Evolutionary conservation across 2,797 vertebrate species (phyloP), one percentile per base, ranked within the genome.

Genomic region (Lepilemur ruficaudatus): DNA sequence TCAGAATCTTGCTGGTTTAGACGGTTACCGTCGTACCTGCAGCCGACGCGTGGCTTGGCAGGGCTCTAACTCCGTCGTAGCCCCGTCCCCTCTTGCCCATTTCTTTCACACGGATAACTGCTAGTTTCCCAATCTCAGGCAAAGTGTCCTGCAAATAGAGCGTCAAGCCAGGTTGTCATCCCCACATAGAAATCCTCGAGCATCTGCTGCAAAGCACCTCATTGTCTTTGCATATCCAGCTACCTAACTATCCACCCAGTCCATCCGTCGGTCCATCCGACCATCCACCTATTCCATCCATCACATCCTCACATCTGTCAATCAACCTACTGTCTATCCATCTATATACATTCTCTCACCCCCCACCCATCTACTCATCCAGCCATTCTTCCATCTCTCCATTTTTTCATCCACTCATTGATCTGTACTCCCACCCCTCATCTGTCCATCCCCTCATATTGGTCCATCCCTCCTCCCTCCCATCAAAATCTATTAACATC

Each of bases 1-100:
- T 84, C 17, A 67, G 75, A 43, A 87, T 55, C 73, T 95, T 20
- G 3, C 52, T 88, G 2, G 63, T 89, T n/a, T 32, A 46, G 43
- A 35, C 18, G 38, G 10, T 79, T 55, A 4, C 10, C 50, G 79
- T 61, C 67, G 38, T 10, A 25, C 61, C 46, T 52, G 57, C 2
- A 57, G 85, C 25, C 6, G 11, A 18, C 2, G 35, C 28, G 20
- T 41, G 46, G 55, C 72, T 15, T 13, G 32, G 83, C 0, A 11
- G 79, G 25, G 38, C 48, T 41, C 43, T 20, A 20, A 23, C 28
- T 59, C 43, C 32, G 2, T 52, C 32, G 2, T 46, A n/a, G n/a
- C 81, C n/a, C n/a, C 7, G 7, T 35, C 8, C 6, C 57, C 7
- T 69, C 23, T 35, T 70, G 59, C 7, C 46, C 30, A 7, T 43